A percentile compares a stretch with the other conserved stretches of the same genome.
Evolutionary conservation across 1,140 invertebrate genomes (phyloP).

Genomic region (Anoplolepis gracilipes): DNA sequence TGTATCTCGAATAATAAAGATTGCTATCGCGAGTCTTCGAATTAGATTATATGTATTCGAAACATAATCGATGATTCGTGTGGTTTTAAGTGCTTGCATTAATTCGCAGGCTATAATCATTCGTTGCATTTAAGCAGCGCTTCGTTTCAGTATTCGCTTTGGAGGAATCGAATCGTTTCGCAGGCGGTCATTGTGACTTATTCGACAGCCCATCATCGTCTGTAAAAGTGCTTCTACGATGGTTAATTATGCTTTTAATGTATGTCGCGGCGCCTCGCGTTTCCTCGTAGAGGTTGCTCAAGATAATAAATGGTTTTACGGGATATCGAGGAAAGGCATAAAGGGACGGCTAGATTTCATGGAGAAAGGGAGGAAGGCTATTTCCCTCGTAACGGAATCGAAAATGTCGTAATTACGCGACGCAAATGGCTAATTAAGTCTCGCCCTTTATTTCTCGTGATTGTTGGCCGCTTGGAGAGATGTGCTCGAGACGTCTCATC

Average conservation of each 20-base stretch:
- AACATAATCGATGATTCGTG: neutral
- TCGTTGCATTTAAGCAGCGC: neutral
- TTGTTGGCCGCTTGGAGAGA: neutral
- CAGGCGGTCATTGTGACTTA: neutral
- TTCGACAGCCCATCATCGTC: conserved; percentile 2
- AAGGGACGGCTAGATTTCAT: conserved; percentile 18
- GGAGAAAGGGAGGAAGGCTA: neutral
- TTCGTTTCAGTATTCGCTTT: conserved; percentile 17
- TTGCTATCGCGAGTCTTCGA: neutral
- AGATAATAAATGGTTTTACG: conserved; percentile 41
- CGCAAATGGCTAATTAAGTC: conserved; percentile 58
- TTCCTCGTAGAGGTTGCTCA: conserved; percentile 54
- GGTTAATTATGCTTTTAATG: conserved; percentile 76
- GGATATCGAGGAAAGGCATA: conserved; percentile 31
- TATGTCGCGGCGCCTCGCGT: conserved; percentile 73
- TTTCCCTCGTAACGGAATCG: conserved; percentile 52
- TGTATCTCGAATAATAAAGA: neutral
- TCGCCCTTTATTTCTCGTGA: conserved; percentile 1
- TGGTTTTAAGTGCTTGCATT: neutral
- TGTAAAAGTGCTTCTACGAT: conserved; percentile 65
- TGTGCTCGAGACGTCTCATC: conserved; percentile 29
- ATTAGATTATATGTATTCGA: neutral
- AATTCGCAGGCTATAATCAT: neutral
- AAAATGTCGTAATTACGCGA: conserved; percentile 53
- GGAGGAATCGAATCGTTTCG: neutral